Evolutionary conservation across 2,888 invertebrate genomes (phyloP).

Genomic region (Noctua janthina): DNA sequence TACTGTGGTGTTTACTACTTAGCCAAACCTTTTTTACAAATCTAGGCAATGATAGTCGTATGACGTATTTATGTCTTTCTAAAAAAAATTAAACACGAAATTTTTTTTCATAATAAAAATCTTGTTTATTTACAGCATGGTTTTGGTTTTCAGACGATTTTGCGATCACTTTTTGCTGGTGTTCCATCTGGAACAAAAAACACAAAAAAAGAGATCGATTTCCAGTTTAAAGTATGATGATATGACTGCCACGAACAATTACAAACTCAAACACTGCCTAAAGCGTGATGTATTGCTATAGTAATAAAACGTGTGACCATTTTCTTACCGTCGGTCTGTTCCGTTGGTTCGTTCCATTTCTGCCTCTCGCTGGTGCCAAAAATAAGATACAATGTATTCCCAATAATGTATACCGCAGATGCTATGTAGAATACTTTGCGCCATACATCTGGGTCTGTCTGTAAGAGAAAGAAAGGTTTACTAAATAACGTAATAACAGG

Average conservation of each 20-base stretch:
- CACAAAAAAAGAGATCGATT: not conserved
- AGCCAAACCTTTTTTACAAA: not conserved
- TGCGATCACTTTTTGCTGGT: constrained; percentile 11
- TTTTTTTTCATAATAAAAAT: not conserved
- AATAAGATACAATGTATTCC: constrained; percentile 91
- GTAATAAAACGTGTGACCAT: not conserved
- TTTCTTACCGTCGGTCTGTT: constrained; percentile 16
- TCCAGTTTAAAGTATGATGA: too few relatives aligned
- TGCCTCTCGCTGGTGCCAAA: constrained; percentile 88
- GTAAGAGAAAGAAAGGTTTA: constrained; percentile 39
- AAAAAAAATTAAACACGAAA: not conserved
- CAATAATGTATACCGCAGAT: constrained; percentile 91
- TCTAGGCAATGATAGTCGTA: not conserved
- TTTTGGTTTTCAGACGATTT: constrained; percentile 41
- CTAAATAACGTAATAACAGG: not conserved
- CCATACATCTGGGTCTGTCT: constrained; percentile 92
- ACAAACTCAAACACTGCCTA: not conserved
- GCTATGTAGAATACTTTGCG: constrained; percentile 93
- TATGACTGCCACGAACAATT: not conserved
- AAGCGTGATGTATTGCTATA: not conserved
- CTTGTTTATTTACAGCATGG: not conserved
- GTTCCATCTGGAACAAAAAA: constrained; percentile 34
- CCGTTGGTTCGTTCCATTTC: constrained; percentile 56
- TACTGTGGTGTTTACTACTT: not conserved
- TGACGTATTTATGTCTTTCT: not conserved